These are phyloP conservation scores for Tenualosa ilisha DNA, from an alignment of 2,797 vertebrate species.

Conservation along the genomic window DNA sequence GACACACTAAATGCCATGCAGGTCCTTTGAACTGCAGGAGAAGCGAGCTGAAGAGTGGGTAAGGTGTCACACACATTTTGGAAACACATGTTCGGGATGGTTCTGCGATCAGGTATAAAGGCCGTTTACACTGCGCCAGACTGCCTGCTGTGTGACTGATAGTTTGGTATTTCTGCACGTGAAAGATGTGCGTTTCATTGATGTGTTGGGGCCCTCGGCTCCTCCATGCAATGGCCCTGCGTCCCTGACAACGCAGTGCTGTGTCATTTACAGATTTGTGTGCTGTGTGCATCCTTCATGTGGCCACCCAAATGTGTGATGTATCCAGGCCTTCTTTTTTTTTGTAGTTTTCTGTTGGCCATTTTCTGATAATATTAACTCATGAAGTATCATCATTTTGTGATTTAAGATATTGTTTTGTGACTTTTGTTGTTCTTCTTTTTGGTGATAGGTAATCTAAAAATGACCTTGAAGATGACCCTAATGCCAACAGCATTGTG, in stretches of 20 bases:
- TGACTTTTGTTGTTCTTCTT: too few species aligned
- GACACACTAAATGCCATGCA: slow-evolving; percentile 41
- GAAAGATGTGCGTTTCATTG: slow-evolving; percentile 63
- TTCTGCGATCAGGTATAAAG: slow-evolving; percentile 52
- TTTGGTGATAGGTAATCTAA: too few species aligned
- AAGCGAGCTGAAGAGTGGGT: slow-evolving; percentile 56
- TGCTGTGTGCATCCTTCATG: slow-evolving; percentile 41
- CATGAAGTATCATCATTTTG: too few species aligned
- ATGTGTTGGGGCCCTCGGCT: slow-evolving; percentile 54
- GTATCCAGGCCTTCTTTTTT: too few species aligned
- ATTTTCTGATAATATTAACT: too few species aligned
- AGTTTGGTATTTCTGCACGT: slow-evolving; percentile 67
- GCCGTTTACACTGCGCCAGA: slow-evolving; percentile 41
- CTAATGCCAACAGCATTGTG: too few species aligned
- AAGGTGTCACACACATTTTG: slow-evolving; percentile 67
- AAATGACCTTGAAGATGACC: too few species aligned
- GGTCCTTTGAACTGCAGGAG: slow-evolving; percentile 49
- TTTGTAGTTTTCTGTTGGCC: too few species aligned
- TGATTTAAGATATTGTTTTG: too few species aligned
- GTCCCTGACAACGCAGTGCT: slow-evolving; percentile 57
- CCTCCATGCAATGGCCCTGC: slow-evolving; percentile 34
- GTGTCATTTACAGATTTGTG: slow-evolving; percentile 56
- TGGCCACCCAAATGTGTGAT: slow-evolving; percentile 57
- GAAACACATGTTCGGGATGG: slow-evolving; percentile 65
- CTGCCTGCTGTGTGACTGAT: slow-evolving; percentile 73